Evolutionary conservation across 2,797 vertebrate genomes (phyloP).

Genomic region (Glossophaga mutica): DNA sequence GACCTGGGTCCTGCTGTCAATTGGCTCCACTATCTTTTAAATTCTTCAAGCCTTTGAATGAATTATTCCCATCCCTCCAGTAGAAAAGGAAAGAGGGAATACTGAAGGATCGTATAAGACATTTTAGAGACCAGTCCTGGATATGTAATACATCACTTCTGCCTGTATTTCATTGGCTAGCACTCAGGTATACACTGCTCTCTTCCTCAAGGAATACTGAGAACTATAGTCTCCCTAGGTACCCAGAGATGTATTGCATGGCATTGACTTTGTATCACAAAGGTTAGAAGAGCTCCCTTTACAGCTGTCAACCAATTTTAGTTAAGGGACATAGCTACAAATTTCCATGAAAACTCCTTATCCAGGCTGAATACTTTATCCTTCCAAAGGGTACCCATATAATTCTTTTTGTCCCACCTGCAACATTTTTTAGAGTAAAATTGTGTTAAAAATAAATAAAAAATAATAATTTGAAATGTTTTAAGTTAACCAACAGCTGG

Average conservation of each 20-base stretch:
- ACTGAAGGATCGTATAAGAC: neutral
- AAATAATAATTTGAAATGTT: neutral
- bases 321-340: neutral
- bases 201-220: neutral
- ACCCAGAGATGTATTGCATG: too few relatives aligned
- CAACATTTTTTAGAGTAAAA: neutral
- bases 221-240: neutral
- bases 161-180: neutral
- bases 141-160: neutral
- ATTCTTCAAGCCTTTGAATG: neutral
- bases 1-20: neutral
- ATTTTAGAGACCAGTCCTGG: neutral
- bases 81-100: neutral
- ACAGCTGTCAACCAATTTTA: neutral
- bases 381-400: neutral
- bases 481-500: neutral
- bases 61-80: neutral
- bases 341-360: neutral
- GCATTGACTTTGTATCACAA: neutral
- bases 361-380: neutral
- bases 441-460: neutral
- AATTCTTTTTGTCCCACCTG: neutral
- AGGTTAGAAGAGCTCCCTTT: neutral
- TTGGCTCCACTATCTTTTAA: neutral
- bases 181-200: neutral